Conservation (phyloP, 2,888 invertebrate species). For the Cryptops parisi region DNA sequence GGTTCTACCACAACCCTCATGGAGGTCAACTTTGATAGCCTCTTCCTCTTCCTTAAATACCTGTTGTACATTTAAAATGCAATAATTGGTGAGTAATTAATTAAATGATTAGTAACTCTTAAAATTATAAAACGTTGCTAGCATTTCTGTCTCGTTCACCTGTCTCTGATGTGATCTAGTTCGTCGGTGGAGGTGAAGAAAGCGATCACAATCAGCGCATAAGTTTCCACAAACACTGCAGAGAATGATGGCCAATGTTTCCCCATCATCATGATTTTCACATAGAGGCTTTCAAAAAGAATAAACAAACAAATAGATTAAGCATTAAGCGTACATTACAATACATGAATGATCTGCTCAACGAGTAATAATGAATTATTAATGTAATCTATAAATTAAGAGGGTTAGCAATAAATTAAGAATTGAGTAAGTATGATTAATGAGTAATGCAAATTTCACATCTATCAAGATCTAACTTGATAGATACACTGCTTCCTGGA, state of each 20-base stretch:
- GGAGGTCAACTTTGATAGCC: constrained; percentile 90
- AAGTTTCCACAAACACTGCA: constrained; percentile 82
- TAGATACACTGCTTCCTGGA: no score
- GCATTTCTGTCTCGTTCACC: constrained; percentile 32
- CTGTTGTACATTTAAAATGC: no score
- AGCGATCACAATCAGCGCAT: constrained; percentile 91
- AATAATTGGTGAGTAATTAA: no score
- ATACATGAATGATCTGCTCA: no score
- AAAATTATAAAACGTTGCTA: not conserved
- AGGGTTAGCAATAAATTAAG: no score
- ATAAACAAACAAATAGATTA: not conserved
- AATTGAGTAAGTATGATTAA: no score
- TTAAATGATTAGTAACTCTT: no score
- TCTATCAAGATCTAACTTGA: no score
- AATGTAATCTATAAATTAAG: no score
- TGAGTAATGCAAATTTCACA: no score
- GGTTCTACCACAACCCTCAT: constrained; percentile 84
- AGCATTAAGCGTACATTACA: not conserved
- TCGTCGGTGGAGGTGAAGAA: constrained; percentile 78
- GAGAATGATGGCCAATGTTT: constrained; percentile 80
- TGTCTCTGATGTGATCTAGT: constrained; percentile 73
- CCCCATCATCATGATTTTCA: constrained; percentile 91
- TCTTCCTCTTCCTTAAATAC: constrained; percentile 94
- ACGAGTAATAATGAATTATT: no score
- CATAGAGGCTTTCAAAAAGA: constrained; percentile 58